A percentile compares a stretch with the other conserved stretches of the same genome.
phyloP scores from a whole-genome alignment of 2,888 invertebrate genomes.

The Abrostola triplasia region DNA sequence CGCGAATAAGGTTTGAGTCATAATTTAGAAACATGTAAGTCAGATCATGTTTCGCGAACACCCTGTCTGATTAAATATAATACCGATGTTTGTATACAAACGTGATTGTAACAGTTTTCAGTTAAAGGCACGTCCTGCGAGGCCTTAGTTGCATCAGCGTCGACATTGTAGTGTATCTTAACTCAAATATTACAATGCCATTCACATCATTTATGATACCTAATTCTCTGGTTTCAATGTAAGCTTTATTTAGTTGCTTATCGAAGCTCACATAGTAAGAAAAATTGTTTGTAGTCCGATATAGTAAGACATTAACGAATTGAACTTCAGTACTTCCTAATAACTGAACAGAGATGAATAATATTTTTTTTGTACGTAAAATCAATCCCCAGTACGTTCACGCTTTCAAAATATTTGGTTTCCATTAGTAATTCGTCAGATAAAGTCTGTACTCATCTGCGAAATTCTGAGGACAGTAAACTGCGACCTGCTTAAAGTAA shows the following conservation, averaged over 20 bases:
- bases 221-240: conserved; percentile 17
- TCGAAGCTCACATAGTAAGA: background rate
- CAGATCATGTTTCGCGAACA: conserved; percentile 22
- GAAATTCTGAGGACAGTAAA: no score
- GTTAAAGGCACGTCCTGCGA: conserved; percentile 43
- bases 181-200: conserved; percentile 39
- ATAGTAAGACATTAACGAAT: no score
- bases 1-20: background rate
- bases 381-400: no score
- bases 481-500: no score
- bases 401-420: no score
- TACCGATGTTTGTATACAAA: conserved; percentile 36
- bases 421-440: no score
- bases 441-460: no score
- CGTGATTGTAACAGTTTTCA: conserved; percentile 54
- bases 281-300: no score
- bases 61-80: conserved; percentile 17
- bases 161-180: conserved; percentile 49
- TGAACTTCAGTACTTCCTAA: no score
- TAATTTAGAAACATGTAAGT: background rate
- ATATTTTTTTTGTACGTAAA: no score
- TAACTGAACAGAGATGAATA: no score
- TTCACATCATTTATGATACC: conserved; percentile 28
- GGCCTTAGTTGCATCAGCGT: conserved; percentile 39
- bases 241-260: background rate